These are phyloP conservation scores for Drosophila colorata DNA, from an alignment of 2,888 invertebrate species.

Conservation along the genomic window DNA sequence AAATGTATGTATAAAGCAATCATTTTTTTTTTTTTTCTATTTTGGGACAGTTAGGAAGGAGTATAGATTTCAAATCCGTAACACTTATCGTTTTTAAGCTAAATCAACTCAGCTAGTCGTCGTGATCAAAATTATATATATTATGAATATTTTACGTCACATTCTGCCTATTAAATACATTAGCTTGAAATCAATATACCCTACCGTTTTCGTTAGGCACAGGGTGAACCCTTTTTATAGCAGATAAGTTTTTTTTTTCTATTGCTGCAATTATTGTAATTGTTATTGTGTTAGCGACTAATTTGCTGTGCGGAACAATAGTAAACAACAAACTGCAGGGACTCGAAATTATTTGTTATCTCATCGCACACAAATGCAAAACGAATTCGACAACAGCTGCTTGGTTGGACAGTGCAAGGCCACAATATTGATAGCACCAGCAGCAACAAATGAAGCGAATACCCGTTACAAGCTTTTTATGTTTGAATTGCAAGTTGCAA, in stretches of 20 bases:
- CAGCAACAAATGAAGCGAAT: neutral
- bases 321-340: slow-evolving; percentile 7
- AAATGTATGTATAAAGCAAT: no score
- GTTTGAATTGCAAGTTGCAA: neutral
- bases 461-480: neutral
- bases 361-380: slow-evolving; percentile 39
- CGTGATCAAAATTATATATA: no score
- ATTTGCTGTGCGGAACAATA: neutral
- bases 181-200: no score
- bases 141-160: no score
- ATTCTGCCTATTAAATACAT: no score
- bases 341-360: slow-evolving; percentile 26
- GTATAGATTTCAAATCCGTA: no score
- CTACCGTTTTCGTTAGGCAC: no score
- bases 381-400: slow-evolving; percentile 59
- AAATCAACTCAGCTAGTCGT: no score
- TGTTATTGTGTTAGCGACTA: slow-evolving; percentile 5
- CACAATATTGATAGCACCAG: slow-evolving; percentile 13
- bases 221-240: neutral
- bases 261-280: slow-evolving; percentile 23
- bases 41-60: no score
- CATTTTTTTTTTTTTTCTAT: no score
- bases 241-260: no score
- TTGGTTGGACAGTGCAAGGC: slow-evolving; percentile 35
- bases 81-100: no score